Evolutionary conservation across 2,797 vertebrate genomes (phyloP).

Genomic region (Ciconia nigra): DNA sequence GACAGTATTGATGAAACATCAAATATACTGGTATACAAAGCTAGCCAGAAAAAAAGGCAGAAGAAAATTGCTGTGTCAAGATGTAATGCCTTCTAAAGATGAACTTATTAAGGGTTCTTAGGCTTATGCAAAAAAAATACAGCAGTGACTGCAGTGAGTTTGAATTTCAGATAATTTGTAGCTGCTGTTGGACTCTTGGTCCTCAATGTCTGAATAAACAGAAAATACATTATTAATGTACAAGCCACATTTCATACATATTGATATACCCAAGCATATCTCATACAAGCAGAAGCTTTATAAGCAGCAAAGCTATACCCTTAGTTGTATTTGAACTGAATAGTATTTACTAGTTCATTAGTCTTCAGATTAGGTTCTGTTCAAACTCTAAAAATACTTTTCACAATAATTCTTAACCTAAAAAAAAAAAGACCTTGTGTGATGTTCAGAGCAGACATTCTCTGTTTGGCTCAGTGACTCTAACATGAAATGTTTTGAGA

Average conservation of each 20-base stretch:
- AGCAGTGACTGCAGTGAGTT: not conserved
- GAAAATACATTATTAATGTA: not conserved
- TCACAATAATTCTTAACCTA: not conserved
- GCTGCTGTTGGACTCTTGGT: not conserved
- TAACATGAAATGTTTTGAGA: not conserved
- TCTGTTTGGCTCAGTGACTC: not conserved
- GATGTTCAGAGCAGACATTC: not conserved
- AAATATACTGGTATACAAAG: not conserved
- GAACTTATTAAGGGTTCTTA: not conserved
- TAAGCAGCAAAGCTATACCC: not conserved
- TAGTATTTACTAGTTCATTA: not conserved
- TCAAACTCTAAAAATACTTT: not conserved
- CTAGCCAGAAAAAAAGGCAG: not conserved
- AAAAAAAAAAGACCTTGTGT: too few species aligned
- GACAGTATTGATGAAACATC: not conserved
- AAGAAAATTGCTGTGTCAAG: not conserved
- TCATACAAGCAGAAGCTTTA: not conserved
- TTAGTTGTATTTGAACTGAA: not conserved
- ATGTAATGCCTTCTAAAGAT: not conserved
- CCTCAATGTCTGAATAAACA: not conserved
- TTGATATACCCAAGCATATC: not conserved
- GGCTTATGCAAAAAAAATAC: not conserved
- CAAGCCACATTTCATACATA: not conserved
- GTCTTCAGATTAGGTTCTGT: not conserved
- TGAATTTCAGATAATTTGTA: not conserved